Evolutionary conservation across 2,797 vertebrate species (phyloP).

Genomic region (Bucorvus abyssinicus): DNA sequence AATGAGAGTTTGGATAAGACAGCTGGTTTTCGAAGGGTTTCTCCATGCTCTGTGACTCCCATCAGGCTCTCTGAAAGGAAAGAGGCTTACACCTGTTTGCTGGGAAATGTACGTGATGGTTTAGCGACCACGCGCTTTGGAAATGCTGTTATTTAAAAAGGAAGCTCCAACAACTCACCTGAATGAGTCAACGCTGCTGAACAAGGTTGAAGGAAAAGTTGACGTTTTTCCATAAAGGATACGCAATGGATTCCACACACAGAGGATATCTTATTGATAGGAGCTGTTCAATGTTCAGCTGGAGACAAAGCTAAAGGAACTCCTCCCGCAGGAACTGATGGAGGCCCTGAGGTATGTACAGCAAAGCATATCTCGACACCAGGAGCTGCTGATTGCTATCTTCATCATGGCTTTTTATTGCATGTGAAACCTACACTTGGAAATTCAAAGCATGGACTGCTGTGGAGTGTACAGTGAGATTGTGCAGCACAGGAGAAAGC

Average conservation of each 20-base stretch:
- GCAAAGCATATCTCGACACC: fast-evolving
- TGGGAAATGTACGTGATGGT: fast-evolving
- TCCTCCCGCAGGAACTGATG: neutral
- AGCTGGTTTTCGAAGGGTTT: neutral
- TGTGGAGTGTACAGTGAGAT: neutral
- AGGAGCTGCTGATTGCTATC: neutral
- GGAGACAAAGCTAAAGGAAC: neutral
- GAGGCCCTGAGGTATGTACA: neutral
- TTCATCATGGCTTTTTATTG: neutral
- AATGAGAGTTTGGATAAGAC: neutral
- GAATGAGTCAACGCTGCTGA: neutral
- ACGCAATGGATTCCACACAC: neutral
- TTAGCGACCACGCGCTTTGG: no score
- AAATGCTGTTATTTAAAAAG: no score
- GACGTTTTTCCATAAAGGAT: neutral
- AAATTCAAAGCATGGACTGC: neutral
- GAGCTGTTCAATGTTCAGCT: neutral
- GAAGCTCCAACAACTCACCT: neutral
- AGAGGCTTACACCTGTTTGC: neutral
- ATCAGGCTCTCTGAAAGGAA: neutral
- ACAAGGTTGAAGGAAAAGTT: neutral
- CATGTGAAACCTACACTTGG: neutral
- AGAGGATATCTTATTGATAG: fast-evolving
- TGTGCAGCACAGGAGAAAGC: neutral
- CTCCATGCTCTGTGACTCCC: neutral